Evolutionary conservation across 2,797 vertebrate species (phyloP).

Genomic region (Cossypha niveicapilla): DNA sequence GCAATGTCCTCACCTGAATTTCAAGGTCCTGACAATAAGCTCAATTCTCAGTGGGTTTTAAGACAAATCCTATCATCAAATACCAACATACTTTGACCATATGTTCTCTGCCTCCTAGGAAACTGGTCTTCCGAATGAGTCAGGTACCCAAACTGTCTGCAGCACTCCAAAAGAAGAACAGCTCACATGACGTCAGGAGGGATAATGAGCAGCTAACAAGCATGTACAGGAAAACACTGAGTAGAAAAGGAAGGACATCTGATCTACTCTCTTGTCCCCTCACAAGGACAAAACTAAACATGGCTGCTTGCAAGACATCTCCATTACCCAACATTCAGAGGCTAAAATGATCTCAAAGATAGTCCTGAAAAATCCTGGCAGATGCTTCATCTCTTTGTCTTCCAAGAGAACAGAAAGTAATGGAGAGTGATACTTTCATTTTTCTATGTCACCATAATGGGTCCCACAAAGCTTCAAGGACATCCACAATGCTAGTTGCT

Average conservation of each 20-base stretch:
- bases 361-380: background rate
- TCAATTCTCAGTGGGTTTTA: background rate
- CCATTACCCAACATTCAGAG: background rate
- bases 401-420: background rate
- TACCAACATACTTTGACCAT: background rate
- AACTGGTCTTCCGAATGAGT: background rate
- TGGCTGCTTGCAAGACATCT: background rate
- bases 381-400: background rate
- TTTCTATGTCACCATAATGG: background rate
- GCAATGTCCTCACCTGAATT: background rate
- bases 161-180: background rate
- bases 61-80: background rate
- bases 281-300: background rate
- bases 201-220: background rate
- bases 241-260: background rate
- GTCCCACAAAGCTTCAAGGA: background rate
- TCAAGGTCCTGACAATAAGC: background rate
- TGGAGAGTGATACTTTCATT: background rate
- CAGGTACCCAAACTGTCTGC: no score
- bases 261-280: background rate
- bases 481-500: background rate
- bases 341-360: background rate
- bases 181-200: accelerated
- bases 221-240: background rate
- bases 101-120: background rate